Conservation (phyloP, 2,113 vertebrate species). For the Prionailurus viverrinus region DNA sequence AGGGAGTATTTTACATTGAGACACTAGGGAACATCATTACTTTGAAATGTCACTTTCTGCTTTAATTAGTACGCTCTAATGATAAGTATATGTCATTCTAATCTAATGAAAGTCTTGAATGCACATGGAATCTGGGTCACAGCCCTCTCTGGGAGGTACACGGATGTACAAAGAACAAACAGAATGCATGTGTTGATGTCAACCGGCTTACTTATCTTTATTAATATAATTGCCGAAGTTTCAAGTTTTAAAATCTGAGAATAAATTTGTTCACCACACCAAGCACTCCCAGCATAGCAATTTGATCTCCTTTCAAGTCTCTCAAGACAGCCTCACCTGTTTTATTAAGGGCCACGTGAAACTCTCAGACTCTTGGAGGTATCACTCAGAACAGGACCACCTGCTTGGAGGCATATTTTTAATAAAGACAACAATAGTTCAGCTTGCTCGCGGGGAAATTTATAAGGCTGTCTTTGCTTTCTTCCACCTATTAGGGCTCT, state of each 20-base stretch:
- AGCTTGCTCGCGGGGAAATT: slow-evolving; percentile 56
- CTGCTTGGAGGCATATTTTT: slow-evolving; percentile 59
- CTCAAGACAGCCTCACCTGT: slow-evolving; percentile 35
- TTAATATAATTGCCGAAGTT: slow-evolving; percentile 62
- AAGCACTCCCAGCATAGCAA: neutral
- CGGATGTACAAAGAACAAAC: slow-evolving; percentile 73
- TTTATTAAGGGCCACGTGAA: neutral
- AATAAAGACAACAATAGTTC: slow-evolving; percentile 74
- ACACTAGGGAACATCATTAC: slow-evolving; percentile 79
- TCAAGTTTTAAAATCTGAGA: slow-evolving; percentile 42
- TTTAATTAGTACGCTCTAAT: slow-evolving; percentile 84
- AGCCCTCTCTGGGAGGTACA: slow-evolving; percentile 74
- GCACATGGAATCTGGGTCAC: slow-evolving; percentile 81
- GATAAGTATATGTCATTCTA: slow-evolving; percentile 84
- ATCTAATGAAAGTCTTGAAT: slow-evolving; percentile 80
- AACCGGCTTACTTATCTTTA: slow-evolving; percentile 57
- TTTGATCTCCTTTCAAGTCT: slow-evolving; percentile 37
- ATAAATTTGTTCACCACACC: slow-evolving; percentile 20
- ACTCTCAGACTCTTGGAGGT: neutral
- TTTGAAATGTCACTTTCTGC: slow-evolving; percentile 85
- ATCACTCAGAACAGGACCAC: slow-evolving; percentile 57
- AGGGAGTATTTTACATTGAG: slow-evolving; percentile 76
- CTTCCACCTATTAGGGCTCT: slow-evolving; percentile 20
- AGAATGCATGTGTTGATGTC: slow-evolving; percentile 70
- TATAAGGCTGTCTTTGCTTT: slow-evolving; percentile 63